Conservation (phyloP, 2,113 vertebrate genomes). For the Speoplatyrhinus poulsoni region DNA sequence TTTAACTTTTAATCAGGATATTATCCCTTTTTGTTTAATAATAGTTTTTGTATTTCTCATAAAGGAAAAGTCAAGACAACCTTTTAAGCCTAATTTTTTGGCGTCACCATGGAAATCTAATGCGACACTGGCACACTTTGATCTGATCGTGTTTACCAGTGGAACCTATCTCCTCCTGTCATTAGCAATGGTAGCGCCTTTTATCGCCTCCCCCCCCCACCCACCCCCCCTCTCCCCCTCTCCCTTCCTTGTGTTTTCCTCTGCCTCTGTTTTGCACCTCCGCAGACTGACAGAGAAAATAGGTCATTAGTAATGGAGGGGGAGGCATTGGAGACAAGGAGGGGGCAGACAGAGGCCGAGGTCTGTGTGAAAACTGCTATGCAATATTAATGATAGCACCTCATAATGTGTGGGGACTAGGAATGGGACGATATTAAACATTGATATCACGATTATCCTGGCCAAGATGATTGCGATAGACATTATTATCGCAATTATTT, state of each 20-base stretch:
- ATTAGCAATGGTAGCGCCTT: slow-evolving; percentile 53
- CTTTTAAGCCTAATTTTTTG: slow-evolving; percentile 1
- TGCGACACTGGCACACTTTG: slow-evolving; percentile 46
- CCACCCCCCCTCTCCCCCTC: background rate
- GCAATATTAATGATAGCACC: slow-evolving; percentile 67
- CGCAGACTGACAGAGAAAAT: slow-evolving; percentile 69
- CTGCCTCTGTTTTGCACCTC: slow-evolving; percentile 52
- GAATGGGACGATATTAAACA: no score
- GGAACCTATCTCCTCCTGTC: slow-evolving; percentile 48
- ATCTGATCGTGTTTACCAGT: slow-evolving; percentile 16
- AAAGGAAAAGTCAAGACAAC: background rate
- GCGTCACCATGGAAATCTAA: slow-evolving; percentile 23
- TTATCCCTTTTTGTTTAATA: slow-evolving; percentile 1
- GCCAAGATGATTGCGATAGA: no score
- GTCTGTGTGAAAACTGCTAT: slow-evolving; percentile 58
- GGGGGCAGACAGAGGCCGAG: slow-evolving; percentile 47
- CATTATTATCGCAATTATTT: no score
- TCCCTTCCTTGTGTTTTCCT: background rate
- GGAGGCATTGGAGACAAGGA: slow-evolving; percentile 44
- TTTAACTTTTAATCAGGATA: slow-evolving; percentile 26
- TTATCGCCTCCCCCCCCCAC: slow-evolving; percentile 38
- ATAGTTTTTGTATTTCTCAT: background rate
- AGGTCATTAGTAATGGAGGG: slow-evolving; percentile 72
- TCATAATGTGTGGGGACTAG: slow-evolving; percentile 45
- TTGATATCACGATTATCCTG: no score